Conservation (phyloP, 2,113 vertebrate species). For the Mobula hypostoma region DNA sequence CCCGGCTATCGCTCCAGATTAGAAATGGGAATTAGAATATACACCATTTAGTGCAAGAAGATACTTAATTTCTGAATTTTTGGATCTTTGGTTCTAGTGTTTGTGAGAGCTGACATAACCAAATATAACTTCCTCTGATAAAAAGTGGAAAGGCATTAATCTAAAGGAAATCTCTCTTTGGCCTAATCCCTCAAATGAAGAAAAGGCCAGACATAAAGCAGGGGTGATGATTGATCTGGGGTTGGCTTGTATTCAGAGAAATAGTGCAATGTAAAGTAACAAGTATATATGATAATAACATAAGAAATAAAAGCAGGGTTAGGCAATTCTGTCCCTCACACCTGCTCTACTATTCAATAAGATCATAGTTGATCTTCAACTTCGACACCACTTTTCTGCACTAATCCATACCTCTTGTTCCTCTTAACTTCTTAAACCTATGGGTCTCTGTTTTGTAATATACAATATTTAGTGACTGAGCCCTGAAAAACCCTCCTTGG, state of each 20-base stretch:
- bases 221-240: background rate
- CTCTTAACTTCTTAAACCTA: too few relatives aligned
- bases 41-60: background rate
- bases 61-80: background rate
- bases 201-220: background rate
- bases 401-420: too few relatives aligned
- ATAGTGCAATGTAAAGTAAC: background rate
- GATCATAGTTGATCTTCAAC: too few relatives aligned
- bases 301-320: too few relatives aligned
- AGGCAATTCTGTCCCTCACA: too few relatives aligned
- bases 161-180: background rate
- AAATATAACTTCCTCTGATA: background rate
- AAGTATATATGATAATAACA: background rate
- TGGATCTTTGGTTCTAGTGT: background rate
- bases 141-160: background rate
- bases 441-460: too few relatives aligned
- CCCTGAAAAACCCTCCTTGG: too few relatives aligned
- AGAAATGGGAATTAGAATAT: background rate
- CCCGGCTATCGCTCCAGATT: background rate
- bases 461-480: too few relatives aligned
- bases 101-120: background rate
- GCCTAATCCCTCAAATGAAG: background rate
- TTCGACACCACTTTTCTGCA: too few relatives aligned
- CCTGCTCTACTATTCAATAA: too few relatives aligned
- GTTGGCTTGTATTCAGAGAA: background rate